Evolutionary conservation across 2,797 vertebrate genomes (phyloP).

Genomic region (Hozukius guyotensis): DNA sequence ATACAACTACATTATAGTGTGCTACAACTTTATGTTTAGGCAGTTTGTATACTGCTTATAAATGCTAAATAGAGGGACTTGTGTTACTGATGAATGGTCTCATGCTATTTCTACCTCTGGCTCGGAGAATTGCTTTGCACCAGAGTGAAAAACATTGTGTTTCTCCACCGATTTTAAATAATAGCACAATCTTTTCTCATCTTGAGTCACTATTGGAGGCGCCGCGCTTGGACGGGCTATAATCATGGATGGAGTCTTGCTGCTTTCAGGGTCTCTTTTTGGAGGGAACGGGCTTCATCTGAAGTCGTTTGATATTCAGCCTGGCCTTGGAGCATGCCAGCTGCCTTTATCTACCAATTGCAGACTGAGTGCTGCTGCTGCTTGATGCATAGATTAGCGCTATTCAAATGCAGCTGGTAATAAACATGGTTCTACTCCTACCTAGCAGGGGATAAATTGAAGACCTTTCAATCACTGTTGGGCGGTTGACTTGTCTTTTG

Average conservation of each 20-base stretch:
- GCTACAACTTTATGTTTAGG: not conserved
- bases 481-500: not conserved
- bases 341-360: conserved; percentile 71
- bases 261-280: conserved; percentile 48
- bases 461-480: conserved; percentile 17
- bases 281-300: conserved; percentile 41
- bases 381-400: conserved; percentile 70
- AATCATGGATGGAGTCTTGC: conserved; percentile 62
- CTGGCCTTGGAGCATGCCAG: conserved; percentile 60
- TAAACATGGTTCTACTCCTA: conserved; percentile 22
- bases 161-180: conserved; percentile 72
- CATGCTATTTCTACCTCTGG: conserved; percentile 61
- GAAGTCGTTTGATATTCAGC: conserved; percentile 67
- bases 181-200: conserved; percentile 72
- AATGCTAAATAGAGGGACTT: not conserved
- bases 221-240: conserved; percentile 33
- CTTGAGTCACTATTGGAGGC: conserved; percentile 32
- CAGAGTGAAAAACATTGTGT: conserved; percentile 59
- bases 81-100: conserved; percentile 41
- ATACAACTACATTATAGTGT: not conserved
- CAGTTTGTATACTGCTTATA: not conserved
- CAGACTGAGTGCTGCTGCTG: conserved; percentile 53
- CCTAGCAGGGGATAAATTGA: conserved; percentile 4
- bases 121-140: conserved; percentile 62
- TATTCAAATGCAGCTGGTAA: conserved; percentile 53